Percentiles rank a stretch among this genome's conserved stretches.
phyloP scores from a whole-genome alignment of 53 echinoderm and acorn worm species.

The Holothuria leucospilota region DNA sequence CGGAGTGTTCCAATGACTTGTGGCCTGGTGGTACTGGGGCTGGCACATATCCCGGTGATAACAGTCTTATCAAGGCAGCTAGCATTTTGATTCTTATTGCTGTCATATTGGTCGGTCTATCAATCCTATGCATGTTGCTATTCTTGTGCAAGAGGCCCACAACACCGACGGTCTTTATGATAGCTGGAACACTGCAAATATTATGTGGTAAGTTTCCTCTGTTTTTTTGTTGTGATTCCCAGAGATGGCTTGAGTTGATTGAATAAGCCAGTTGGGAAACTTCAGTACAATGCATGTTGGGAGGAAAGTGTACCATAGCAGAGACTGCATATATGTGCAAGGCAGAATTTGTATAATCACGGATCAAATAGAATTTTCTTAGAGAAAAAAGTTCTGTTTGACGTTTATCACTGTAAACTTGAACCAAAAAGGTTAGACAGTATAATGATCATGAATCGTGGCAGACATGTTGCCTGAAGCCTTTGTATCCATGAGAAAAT shows the following conservation, averaged over 20 bases:
- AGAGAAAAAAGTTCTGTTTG: too few relatives aligned
- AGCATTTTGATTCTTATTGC: constrained; percentile 74
- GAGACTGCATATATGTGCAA: too few relatives aligned
- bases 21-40: constrained; percentile 11
- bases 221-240: not conserved
- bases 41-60: not conserved
- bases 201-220: constrained; percentile 78
- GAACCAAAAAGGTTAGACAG: too few relatives aligned
- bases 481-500: too few relatives aligned
- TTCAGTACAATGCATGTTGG: too few relatives aligned
- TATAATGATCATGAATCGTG: too few relatives aligned
- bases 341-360: too few relatives aligned
- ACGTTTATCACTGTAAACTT: too few relatives aligned
- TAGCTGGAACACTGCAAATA: constrained; percentile 82
- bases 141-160: constrained; percentile 85
- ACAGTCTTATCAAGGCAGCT: constrained; percentile 56
- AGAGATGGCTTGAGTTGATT: not conserved
- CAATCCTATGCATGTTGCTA: constrained; percentile 79
- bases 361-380: too few relatives aligned
- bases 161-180: constrained; percentile 86
- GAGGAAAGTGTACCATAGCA: too few relatives aligned
- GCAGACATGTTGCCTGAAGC: too few relatives aligned
- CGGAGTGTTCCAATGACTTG: not conserved
- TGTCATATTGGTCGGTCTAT: constrained; percentile 69
- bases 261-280: too few relatives aligned